Evolutionary conservation across 2,888 invertebrate genomes (phyloP).

Genomic region (Sthenelais limicola): DNA sequence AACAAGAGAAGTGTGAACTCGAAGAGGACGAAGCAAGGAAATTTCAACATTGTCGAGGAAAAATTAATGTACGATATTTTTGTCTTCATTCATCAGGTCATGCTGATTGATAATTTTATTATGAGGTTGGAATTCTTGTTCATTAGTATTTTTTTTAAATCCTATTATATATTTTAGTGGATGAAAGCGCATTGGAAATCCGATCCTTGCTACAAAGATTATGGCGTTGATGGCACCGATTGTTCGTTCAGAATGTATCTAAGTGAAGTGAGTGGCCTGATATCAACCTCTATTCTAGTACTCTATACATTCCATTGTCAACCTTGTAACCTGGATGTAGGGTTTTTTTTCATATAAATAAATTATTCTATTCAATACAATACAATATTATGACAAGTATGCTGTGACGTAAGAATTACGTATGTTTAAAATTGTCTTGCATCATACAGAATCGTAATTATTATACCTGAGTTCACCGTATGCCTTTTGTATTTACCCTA

Average conservation of each 20-base stretch:
- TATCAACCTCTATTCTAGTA: too few species aligned
- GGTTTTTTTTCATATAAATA: too few species aligned
- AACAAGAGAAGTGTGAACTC: conserved; percentile 63
- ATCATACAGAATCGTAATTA: too few species aligned
- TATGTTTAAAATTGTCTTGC: too few species aligned
- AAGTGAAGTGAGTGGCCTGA: conserved; percentile 64
- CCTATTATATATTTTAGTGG: conserved; percentile 60
- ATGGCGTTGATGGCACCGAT: conserved; percentile 72
- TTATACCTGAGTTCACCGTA: too few species aligned
- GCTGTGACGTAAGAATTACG: too few species aligned
- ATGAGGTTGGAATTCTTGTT: not conserved
- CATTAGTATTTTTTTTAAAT: not conserved
- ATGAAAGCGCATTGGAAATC: conserved; percentile 72
- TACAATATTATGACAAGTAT: too few species aligned
- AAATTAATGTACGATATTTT: conserved; percentile 62
- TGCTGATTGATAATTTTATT: not conserved
- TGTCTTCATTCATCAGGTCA: too few species aligned
- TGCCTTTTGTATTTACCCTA: too few species aligned
- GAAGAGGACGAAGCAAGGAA: conserved; percentile 58
- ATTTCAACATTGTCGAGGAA: conserved; percentile 66
- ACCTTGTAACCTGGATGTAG: too few species aligned
- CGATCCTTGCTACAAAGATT: conserved; percentile 71
- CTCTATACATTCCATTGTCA: too few species aligned
- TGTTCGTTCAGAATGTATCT: conserved; percentile 73
- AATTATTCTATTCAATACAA: conserved; percentile 1